Base-by-base conservation (phyloP, 2,888 invertebrate genomes). In the Eupelmus urozonus region DNA sequence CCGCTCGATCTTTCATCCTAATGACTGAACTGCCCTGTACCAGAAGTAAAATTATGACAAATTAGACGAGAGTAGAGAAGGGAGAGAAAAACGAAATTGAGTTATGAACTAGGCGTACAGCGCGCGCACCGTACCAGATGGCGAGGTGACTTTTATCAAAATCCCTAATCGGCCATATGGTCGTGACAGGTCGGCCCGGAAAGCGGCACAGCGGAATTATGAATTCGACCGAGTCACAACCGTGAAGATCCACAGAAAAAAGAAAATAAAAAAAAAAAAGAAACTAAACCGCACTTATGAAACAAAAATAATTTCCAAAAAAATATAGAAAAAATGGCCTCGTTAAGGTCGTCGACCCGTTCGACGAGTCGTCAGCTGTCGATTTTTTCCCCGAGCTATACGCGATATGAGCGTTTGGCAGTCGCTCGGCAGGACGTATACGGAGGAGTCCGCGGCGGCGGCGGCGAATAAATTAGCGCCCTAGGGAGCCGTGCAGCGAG, bases 141-240 rank as follows among this genome's bases (percentile, higher is more conserved):
- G 76, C 63, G 27, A 51, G 13, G 29, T 42, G 65, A 11, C 40
- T 59, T 81, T 77, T 69, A 82, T 80, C 82, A 65, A 81, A 82
- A 74, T 81, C 81, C 65, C 18, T 76, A 66, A 79, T 67, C 59
- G 72, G 60, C 82, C 85, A 85, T 85, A 83, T 85, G 84, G 65
- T 77, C 20, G 29, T 13, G 51, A 34, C 59, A 18, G 13, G 11
- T 42, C 34, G 20, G 20, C n/a, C 16, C n/a, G 9, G n/a, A 7
- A 20, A 29, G 60, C 29, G 34, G 16, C 45, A 57, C 45, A 69
- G 20, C 42, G 25, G 49, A 51, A 51, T 55, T 70, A 53, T 18
- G 62, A 75, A 69, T 29, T 62, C 55, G 51, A 49, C n/a, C n/a
- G n/a, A n/a, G n/a, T n/a, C n/a, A 20, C 51, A 29, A 67, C 18